Evolutionary conservation across 2,888 invertebrate species (phyloP), one percentile per base, ranked within the genome.

Genomic region (Syrphus vitripennis): DNA sequence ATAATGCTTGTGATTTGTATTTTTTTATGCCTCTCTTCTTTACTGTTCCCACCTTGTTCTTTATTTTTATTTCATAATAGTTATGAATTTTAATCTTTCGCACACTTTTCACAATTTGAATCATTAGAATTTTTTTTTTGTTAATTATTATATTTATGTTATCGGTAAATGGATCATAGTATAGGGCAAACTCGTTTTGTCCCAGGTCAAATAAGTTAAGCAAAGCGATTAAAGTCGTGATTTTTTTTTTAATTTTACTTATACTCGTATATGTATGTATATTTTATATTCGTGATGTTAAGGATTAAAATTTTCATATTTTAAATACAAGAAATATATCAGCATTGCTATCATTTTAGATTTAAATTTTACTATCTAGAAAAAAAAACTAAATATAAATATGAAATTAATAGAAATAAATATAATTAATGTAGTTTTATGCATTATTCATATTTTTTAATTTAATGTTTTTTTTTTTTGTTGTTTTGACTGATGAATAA

Each of bases 391-490:
- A 55, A 7, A 55, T 10, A 31, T 0, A 34, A 67, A 75, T 59
- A 83, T 83, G 63, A 70, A 75, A 34, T 75, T 71, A n/a, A 57
- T 75, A 59, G 67, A 29, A 71, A 84, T 79, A 63, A 84, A 50
- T 80, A 67, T 80, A 45, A n/a, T 84, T 45, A 79, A 76, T 71
- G 65, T 80, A 80, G 75, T 71, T 65, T 24, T 71, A 76, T 76
- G 80, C 70, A 71, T 76, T 71, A 71, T n/a, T n/a, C 76, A 80
- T 67, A 80, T 63, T 50, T 57, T 65, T 29, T 45, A 24, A 19
- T 21, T 12, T 19, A 19, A 29, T 29, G 1, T 3, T 40, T 26
- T 61, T 61, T 26, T 40, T n/a, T n/a, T n/a, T n/a, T n/a, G n/a
- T n/a, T n/a, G n/a, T n/a, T n/a, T 61, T 61, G 14, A 61, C 12